These are phyloP conservation scores for Pheosia tremula DNA, from an alignment of 2,888 invertebrate genomes.

Conservation along the genomic window DNA sequence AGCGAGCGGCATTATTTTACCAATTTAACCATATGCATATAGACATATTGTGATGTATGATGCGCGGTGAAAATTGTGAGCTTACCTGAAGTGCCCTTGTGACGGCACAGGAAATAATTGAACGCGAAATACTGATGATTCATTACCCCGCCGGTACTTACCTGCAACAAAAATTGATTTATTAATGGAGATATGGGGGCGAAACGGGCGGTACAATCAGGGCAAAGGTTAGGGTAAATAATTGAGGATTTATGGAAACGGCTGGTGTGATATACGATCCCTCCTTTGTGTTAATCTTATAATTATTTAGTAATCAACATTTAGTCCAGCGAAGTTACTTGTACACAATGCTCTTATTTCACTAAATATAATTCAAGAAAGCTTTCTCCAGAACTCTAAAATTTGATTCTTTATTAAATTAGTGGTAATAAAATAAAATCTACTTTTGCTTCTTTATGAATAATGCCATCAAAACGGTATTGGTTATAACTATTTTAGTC, in stretches of 20 bases:
- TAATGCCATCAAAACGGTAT: no score
- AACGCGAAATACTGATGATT: constrained; percentile 31
- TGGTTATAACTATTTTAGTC: no score
- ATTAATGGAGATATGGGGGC: constrained; percentile 21
- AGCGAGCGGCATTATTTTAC: constrained; percentile 15
- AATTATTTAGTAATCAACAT: no score
- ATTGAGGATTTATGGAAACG: background rate
- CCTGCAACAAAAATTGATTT: constrained; percentile 43
- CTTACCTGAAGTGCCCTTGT: constrained; percentile 39
- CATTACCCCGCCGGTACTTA: constrained; percentile 38
- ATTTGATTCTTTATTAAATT: no score
- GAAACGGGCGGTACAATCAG: background rate
- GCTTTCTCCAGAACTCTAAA: no score
- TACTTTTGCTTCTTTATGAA: no score
- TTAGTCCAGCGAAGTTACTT: background rate
- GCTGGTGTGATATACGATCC: background rate
- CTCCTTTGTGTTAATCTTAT: background rate
- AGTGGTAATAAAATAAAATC: no score
- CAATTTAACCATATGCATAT: constrained; percentile 9
- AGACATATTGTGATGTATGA: constrained; percentile 28
- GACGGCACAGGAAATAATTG: constrained; percentile 29
- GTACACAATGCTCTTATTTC: no score
- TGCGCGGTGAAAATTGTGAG: constrained; percentile 9
- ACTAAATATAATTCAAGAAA: no score
- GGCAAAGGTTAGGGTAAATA: background rate